A percentile compares a stretch with the other conserved stretches of the same genome.
These are phyloP conservation scores for Grallaria varia DNA, from an alignment of 2,113 vertebrate genomes.

Conservation along the genomic window DNA sequence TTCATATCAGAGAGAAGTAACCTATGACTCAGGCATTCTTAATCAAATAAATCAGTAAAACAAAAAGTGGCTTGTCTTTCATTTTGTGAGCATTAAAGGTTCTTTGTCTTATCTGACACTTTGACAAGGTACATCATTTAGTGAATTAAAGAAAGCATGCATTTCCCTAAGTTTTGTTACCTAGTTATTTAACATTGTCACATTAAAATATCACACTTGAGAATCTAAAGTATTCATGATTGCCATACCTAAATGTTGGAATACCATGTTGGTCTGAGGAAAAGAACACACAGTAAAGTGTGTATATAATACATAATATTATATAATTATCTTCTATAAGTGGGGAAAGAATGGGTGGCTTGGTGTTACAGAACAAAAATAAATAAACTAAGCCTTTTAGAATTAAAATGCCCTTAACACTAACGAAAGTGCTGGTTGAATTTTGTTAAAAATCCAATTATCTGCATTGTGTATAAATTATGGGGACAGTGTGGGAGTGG, in stretches of 20 bases:
- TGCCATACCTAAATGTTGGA: no score
- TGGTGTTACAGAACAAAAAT: neutral
- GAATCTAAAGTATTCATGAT: no score
- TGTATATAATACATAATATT: no score
- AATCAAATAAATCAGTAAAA: constrained; percentile 41
- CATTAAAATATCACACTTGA: no score
- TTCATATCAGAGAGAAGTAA: neutral
- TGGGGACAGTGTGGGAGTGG: neutral
- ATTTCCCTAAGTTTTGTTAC: no score
- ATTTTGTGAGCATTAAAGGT: constrained; percentile 47
- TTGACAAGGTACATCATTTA: constrained; percentile 25
- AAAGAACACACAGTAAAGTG: no score
- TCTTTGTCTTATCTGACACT: constrained; percentile 57
- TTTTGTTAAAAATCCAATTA: constrained; percentile 2
- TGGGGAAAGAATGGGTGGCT: constrained; percentile 1
- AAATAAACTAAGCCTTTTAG: constrained; percentile 28
- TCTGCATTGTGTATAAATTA: neutral
- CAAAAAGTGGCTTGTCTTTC: constrained; percentile 38
- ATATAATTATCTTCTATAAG: neutral
- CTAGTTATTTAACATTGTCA: no score
- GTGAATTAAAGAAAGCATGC: constrained; percentile 37
- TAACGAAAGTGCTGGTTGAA: neutral
- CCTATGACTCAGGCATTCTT: constrained; percentile 23
- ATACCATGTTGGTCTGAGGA: no score
- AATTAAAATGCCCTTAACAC: neutral